phyloP scores from a whole-genome alignment of 2,888 invertebrate species.

The Alviniconcha strummeri region DNA sequence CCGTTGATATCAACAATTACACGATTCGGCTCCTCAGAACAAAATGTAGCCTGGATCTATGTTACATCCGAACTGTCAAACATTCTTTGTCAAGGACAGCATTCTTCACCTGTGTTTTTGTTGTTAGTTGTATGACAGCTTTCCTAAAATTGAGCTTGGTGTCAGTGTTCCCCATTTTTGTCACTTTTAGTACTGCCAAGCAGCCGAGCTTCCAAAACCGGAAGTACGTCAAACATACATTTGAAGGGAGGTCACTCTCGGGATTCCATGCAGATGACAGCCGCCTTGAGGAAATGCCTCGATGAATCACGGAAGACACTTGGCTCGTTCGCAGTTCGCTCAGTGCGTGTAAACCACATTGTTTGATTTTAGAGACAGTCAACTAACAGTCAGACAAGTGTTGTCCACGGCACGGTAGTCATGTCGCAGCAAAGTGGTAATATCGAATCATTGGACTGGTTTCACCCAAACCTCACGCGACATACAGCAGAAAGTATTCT shows the following conservation, averaged over 20 bases:
- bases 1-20: too few relatives aligned
- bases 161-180: constrained; percentile 95
- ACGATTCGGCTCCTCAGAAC: too few relatives aligned
- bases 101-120: constrained; percentile 91
- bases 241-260: constrained; percentile 20
- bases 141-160: constrained; percentile 98
- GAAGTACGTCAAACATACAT: constrained; percentile 47
- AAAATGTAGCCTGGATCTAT: too few relatives aligned
- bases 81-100: too few relatives aligned
- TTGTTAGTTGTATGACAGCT: constrained; percentile 97
- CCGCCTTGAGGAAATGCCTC: neutral
- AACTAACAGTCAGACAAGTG: too few relatives aligned
- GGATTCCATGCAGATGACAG: neutral
- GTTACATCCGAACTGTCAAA: too few relatives aligned
- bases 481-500: constrained; percentile 70
- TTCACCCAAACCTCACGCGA: constrained; percentile 63
- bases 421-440: constrained; percentile 8
- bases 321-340: constrained; percentile 40
- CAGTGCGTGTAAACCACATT: neutral
- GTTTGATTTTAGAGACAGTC: neutral
- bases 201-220: constrained; percentile 37
- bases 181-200: constrained; percentile 21
- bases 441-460: constrained; percentile 52
- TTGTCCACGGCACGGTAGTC: too few relatives aligned
- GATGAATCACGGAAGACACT: neutral